Conservation (phyloP, 2,888 invertebrate species). For the Notocelia uddmanniana region DNA sequence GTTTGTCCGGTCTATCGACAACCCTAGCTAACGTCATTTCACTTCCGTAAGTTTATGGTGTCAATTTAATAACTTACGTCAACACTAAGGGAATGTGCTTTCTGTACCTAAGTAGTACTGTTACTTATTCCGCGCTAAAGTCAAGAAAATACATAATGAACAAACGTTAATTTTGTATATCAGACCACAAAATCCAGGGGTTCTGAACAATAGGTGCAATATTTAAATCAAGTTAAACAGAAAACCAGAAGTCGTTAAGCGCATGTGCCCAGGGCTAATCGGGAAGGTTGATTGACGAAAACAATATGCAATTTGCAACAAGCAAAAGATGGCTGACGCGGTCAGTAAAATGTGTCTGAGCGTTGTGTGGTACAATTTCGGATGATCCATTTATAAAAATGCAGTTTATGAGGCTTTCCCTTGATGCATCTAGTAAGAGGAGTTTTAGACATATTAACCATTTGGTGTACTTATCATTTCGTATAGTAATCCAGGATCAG, state of each 20-base stretch:
- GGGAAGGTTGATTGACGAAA: slow-evolving; percentile 59
- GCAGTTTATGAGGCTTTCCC: too few species aligned
- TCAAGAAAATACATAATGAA: background rate
- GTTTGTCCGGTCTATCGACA: too few species aligned
- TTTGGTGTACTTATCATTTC: too few species aligned
- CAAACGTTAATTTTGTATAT: background rate
- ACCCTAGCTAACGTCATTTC: background rate
- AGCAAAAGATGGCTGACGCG: slow-evolving; percentile 55
- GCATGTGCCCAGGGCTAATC: slow-evolving; percentile 41
- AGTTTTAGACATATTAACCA: too few species aligned
- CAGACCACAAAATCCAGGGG: background rate
- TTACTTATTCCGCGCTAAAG: too few species aligned
- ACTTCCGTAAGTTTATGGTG: too few species aligned
- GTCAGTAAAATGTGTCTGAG: slow-evolving; percentile 54
- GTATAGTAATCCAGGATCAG: too few species aligned
- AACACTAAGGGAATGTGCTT: background rate
- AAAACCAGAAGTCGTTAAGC: slow-evolving; percentile 46
- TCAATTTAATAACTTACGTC: background rate
- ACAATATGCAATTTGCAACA: slow-evolving; percentile 56
- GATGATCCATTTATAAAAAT: background rate
- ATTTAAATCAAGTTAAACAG: slow-evolving; percentile 42
- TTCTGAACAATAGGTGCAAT: slow-evolving; percentile 37
- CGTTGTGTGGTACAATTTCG: slow-evolving; percentile 42
- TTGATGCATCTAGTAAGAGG: too few species aligned
- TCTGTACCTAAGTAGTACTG: background rate